A percentile compares a stretch with the other conserved stretches of the same genome.
phyloP scores from a whole-genome alignment of 2,797 vertebrate species.

The Xenentodon cancila region DNA sequence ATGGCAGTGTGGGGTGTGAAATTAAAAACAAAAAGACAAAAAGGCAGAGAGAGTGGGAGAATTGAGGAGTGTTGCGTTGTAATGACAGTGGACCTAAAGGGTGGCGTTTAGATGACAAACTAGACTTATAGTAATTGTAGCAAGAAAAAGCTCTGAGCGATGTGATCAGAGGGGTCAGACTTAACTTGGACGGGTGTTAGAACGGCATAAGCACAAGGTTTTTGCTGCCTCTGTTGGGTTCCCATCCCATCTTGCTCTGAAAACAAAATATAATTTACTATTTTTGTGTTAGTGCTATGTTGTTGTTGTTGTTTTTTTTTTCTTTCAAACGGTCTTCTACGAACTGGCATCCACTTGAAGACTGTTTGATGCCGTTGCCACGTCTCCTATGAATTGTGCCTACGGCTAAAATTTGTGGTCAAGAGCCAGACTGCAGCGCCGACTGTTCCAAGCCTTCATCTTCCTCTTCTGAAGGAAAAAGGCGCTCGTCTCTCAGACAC shows the following conservation, averaged over 20 bases:
- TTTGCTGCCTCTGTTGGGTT: constrained; percentile 12
- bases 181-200: constrained; percentile 11
- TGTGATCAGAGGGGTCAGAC: neutral
- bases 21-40: constrained; percentile 68
- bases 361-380: constrained; percentile 59
- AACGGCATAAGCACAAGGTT: constrained; percentile 2
- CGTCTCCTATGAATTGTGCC: constrained; percentile 56
- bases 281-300: constrained; percentile 41
- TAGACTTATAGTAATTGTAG: constrained; percentile 14
- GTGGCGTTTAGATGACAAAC: constrained; percentile 1
- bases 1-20: constrained; percentile 53
- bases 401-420: constrained; percentile 45
- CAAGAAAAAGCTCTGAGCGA: neutral
- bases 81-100: neutral
- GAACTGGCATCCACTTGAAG: constrained; percentile 45
- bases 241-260: constrained; percentile 30
- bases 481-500: constrained; percentile 2
- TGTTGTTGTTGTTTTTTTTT: neutral
- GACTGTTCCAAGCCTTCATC: constrained; percentile 50
- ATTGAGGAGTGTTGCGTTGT: constrained; percentile 2
- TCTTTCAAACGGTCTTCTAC: constrained; percentile 21
- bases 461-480: constrained; percentile 27
- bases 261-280: constrained; percentile 54
- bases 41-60: neutral
- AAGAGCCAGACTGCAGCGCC: constrained; percentile 53